A percentile compares a stretch with the other conserved stretches of the same genome.
These are phyloP conservation scores for Arvicola amphibius DNA, from an alignment of 2,797 vertebrate species.

Conservation along the genomic window DNA sequence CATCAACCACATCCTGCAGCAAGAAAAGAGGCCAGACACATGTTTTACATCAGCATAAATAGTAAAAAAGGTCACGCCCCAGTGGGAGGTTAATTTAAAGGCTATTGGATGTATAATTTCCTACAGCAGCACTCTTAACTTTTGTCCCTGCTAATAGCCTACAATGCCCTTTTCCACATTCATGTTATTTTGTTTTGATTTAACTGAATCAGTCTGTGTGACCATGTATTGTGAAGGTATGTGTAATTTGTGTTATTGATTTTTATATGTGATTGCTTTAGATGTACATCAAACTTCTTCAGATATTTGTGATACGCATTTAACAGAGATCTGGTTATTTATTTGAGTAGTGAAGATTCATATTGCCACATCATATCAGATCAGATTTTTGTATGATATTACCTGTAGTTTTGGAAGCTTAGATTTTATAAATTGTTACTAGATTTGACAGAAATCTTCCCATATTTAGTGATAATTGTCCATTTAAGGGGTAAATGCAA, in stretches of 20 bases:
- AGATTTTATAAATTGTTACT: neutral
- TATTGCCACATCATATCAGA: too few species aligned
- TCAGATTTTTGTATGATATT: neutral
- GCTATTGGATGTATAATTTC: too few species aligned
- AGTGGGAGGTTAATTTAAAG: too few species aligned
- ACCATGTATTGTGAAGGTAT: neutral
- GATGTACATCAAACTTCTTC: neutral
- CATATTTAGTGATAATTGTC: neutral
- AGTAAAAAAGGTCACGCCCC: too few species aligned
- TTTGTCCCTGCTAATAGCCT: neutral
- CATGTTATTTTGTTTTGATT: neutral
- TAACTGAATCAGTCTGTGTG: neutral
- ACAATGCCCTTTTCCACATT: neutral
- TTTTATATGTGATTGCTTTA: neutral
- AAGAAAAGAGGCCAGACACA: too few species aligned
- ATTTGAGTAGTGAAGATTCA: neutral
- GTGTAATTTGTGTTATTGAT: neutral
- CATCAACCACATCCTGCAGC: too few species aligned
- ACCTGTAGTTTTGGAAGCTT: too few species aligned
- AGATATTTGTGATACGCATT: neutral
- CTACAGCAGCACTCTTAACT: neutral
- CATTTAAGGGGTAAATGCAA: neutral
- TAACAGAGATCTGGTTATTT: neutral
- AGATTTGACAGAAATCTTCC: neutral
- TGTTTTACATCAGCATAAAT: too few species aligned